phyloP scores from a whole-genome alignment of 2,113 vertebrate species.

The Archilochus colubris region DNA sequence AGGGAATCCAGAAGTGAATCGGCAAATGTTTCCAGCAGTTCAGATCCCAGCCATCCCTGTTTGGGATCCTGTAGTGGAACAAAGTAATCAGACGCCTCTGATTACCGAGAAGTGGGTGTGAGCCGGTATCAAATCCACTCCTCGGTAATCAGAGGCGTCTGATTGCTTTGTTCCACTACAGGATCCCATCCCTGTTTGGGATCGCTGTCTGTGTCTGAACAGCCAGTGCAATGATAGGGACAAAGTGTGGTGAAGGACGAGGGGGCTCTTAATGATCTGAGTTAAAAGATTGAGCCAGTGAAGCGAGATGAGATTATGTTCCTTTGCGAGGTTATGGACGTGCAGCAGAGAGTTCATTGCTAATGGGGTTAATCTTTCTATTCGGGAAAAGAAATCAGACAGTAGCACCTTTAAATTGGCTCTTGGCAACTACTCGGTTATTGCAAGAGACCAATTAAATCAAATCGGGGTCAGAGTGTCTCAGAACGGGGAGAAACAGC shows the following conservation, averaged over 20 bases:
- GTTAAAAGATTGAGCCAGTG: not conserved
- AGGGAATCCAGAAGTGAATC: not conserved
- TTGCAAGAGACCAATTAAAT: conserved; percentile 36
- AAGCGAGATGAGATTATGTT: not conserved
- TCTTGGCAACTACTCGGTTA: not conserved
- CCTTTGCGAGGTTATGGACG: not conserved
- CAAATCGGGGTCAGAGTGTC: not conserved
- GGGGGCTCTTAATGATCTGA: not conserved
- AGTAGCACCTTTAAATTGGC: conserved; percentile 37
- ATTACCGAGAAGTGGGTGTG: too few species aligned
- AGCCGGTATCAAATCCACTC: too few species aligned
- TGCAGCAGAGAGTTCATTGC: not conserved
- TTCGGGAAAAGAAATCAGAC: not conserved
- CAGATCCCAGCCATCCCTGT: not conserved
- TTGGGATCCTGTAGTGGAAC: not conserved
- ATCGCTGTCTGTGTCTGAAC: not conserved
- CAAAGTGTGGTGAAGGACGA: not conserved
- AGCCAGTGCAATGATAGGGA: not conserved
- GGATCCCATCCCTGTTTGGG: not conserved
- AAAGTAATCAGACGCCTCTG: too few species aligned
- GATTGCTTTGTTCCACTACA: too few species aligned
- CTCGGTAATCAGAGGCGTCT: too few species aligned
- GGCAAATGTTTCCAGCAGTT: not conserved
- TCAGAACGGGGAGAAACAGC: not conserved
- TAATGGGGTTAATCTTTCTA: conserved; percentile 31